Evolutionary conservation across 2,888 invertebrate genomes (phyloP), one percentile per base, ranked within the genome.

Genomic region (Macroteleia sp.): DNA sequence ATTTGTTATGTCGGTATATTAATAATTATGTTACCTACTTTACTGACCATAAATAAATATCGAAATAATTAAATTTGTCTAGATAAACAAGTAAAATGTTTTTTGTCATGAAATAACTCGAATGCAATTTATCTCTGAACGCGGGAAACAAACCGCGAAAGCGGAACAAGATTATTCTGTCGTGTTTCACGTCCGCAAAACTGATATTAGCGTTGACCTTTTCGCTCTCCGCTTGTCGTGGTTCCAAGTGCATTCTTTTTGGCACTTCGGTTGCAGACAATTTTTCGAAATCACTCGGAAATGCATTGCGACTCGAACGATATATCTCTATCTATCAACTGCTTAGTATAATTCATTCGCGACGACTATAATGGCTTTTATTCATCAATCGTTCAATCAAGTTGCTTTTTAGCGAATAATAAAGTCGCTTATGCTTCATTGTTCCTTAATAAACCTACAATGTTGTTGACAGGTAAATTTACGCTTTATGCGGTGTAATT

Each of bases 191-290:
- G 70, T 61, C 41, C 34, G 61, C 50, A 61, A 50, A 61, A 59
- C 70, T 52, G 59, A 61, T 70, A 70, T 70, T 59, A 61, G 70
- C 44, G 20, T 61, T 70, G 70, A 70, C 70, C 70, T 70, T 61
- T 70, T 50, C 25, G 25, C 46, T 41, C 32, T 20, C 12, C 10
- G 70, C n/a, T 70, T 70, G 70, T 70, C 70, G 50, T 10, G 36
- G 44, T 70, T 70, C 70, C 70, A 70, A 70, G 70, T 61, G 42
- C 41, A 48, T 70, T 70, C 32, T 52, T 70, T 67, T 61, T 70
- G 59, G 70, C 70, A 59, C 70, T 52, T 70, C 36, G 28, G 17
- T 42, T 10, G 59, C 5, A 25, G 30, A 41, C 50, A 28, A 34
- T 70, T 70, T 70, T 70, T 70, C 61, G 52, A 59, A 59, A 69